Evolutionary conservation across 2,113 vertebrate species (phyloP).

Genomic region (Oriolus oriolus): DNA sequence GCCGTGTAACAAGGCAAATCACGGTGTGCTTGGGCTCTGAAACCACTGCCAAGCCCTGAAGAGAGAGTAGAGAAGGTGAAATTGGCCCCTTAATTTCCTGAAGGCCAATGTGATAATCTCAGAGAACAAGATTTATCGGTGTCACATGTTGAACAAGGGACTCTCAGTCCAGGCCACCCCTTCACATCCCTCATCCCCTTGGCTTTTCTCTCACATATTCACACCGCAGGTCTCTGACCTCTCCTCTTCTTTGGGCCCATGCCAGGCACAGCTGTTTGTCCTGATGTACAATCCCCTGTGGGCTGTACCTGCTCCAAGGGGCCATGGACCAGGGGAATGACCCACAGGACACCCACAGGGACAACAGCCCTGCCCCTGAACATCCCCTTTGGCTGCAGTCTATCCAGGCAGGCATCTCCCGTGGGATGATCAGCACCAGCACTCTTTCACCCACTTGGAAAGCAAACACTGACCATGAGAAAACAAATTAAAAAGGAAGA

Average conservation of each 20-base stretch:
- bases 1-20: not conserved
- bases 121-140: not conserved
- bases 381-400: accelerated
- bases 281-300: accelerated
- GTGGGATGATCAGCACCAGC: not conserved
- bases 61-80: not conserved
- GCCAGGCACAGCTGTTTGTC: not conserved
- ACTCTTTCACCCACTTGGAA: not conserved
- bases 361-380: not conserved
- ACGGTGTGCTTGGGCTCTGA: accelerated
- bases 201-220: not conserved
- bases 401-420: not conserved
- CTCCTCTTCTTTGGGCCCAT: not conserved
- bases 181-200: not conserved
- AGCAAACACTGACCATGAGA: not conserved
- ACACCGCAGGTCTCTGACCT: not conserved
- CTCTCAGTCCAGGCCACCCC: not conserved
- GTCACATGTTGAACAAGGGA: accelerated
- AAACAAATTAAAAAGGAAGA: not conserved
- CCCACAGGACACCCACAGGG: not conserved
- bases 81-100: not conserved
- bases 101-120: not conserved
- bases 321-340: not conserved
- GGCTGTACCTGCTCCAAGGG: not conserved
- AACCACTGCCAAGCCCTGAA: not conserved